Percentiles rank a stretch among this genome's conserved stretches.
phyloP scores from a whole-genome alignment of 1,140 invertebrate genomes.

The Trypoxylus dichotomus region DNA sequence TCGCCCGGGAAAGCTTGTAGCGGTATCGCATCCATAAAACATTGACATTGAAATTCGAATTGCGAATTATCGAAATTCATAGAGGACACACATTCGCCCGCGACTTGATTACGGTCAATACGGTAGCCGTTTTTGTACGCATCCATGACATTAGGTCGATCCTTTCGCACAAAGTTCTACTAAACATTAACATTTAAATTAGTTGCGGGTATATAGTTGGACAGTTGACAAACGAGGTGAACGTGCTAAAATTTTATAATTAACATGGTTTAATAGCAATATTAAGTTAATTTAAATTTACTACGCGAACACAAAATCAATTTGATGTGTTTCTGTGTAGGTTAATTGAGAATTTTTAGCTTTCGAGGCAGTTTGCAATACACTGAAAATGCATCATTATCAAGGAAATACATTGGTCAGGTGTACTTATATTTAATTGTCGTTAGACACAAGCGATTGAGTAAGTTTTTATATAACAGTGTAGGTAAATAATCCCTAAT shows the following conservation, averaged over 20 bases:
- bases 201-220: not conserved
- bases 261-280: not conserved
- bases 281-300: not conserved
- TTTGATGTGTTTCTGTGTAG: too few species aligned
- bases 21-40: not conserved
- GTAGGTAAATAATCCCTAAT: too few species aligned
- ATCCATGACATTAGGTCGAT: not conserved
- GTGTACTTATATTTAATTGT: too few species aligned
- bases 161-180: not conserved
- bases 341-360: too few species aligned
- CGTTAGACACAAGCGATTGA: too few species aligned
- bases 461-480: too few species aligned
- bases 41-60: constrained; percentile 7
- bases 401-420: too few species aligned
- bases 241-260: not conserved
- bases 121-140: not conserved
- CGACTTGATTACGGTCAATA: constrained; percentile 4
- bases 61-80: constrained; percentile 10
- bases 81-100: not conserved
- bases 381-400: too few species aligned
- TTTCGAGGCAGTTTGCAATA: too few species aligned
- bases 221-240: not conserved
- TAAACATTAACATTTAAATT: constrained; percentile 10
- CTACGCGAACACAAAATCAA: not conserved
- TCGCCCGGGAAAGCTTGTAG: not conserved